phyloP scores from a whole-genome alignment of 23 tunicate species.

The Clavelina lepadiformis region DNA sequence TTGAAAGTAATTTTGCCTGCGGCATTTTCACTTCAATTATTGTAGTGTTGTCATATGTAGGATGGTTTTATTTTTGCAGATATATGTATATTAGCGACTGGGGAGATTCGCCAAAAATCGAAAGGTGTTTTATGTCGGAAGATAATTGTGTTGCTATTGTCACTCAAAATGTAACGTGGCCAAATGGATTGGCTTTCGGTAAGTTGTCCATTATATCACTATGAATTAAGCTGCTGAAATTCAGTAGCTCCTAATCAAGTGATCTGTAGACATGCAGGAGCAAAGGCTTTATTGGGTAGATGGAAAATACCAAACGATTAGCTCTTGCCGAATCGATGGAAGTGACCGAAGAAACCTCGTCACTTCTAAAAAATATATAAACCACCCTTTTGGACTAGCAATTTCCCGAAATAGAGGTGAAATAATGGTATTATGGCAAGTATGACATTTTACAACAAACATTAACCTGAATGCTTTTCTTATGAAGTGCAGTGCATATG shows the following conservation, averaged over 20 bases:
- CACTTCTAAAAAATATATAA: not conserved
- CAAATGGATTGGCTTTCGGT: slow-evolving; percentile 2
- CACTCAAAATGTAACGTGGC: not conserved
- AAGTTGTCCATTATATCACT: no score
- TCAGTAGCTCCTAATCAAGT: no score
- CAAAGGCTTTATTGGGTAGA: slow-evolving; percentile 9
- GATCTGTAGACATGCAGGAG: not conserved
- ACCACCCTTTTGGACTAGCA: slow-evolving; percentile 3
- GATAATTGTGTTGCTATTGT: slow-evolving; percentile 1
- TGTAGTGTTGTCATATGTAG: no score
- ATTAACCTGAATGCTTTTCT: no score
- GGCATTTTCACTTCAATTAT: no score
- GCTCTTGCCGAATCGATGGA: slow-evolving; percentile 4
- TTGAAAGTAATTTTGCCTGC: no score
- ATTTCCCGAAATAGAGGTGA: slow-evolving; percentile 10
- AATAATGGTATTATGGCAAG: no score
- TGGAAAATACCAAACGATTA: not conserved
- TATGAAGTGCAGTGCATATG: no score
- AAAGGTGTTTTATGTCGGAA: slow-evolving; percentile 9
- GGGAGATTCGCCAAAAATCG: slow-evolving; percentile 7
- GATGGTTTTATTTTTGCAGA: not conserved
- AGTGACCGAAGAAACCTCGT: not conserved
- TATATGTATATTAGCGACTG: slow-evolving; percentile 7
- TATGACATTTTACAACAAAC: no score
- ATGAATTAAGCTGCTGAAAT: no score